Evolutionary conservation across 1,140 invertebrate species (phyloP).

Genomic region (Brachionus koreanus): DNA sequence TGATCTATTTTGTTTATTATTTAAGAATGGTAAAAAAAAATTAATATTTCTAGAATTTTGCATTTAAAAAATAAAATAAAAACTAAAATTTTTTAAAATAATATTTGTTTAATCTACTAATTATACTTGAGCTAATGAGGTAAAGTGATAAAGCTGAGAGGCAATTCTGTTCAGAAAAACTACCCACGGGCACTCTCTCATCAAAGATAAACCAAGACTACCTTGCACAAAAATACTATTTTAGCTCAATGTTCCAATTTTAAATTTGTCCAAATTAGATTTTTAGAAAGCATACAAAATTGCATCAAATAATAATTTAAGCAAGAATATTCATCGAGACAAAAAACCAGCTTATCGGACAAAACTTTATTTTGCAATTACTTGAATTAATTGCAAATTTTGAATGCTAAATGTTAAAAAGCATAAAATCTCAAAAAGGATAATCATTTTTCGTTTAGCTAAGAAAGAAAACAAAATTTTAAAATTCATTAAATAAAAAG

Average conservation of each 20-base stretch:
- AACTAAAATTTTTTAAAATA: background rate
- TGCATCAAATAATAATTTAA: background rate
- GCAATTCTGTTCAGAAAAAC: background rate
- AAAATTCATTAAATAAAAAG: background rate
- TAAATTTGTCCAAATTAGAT: conserved; percentile 7
- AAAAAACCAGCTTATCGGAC: background rate
- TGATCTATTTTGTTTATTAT: background rate
- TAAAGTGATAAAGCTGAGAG: background rate
- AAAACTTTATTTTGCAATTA: conserved; percentile 4
- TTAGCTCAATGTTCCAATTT: conserved; percentile 10
- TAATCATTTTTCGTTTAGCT: background rate
- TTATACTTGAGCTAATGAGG: background rate
- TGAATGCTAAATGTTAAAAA: background rate
- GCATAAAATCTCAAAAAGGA: background rate
- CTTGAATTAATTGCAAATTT: background rate
- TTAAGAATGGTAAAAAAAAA: background rate
- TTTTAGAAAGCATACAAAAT: background rate
- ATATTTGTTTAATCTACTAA: conserved; percentile 9
- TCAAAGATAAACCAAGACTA: background rate
- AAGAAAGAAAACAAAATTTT: conserved; percentile 45
- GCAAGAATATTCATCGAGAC: background rate
- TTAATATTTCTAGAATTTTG: background rate
- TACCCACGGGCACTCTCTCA: background rate
- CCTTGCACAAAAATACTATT: conserved; percentile 6
- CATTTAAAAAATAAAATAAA: background rate